These are phyloP conservation scores for Speoplatyrhinus poulsoni DNA, from an alignment of 2,113 vertebrate genomes.

Conservation along the genomic window DNA sequence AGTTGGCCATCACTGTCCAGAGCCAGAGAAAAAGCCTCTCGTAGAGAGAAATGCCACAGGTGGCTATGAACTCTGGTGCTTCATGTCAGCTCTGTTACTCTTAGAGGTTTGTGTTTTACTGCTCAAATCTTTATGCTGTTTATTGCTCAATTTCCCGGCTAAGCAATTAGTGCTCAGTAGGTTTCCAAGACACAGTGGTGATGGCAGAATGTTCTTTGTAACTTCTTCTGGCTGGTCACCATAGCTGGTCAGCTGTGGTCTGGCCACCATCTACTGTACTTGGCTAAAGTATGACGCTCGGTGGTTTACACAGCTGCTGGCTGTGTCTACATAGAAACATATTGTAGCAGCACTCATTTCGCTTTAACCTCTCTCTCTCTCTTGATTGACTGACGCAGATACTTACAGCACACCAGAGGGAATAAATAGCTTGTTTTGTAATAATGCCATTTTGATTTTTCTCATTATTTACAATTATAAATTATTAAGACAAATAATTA, in stretches of 20 bases:
- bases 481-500: slow-evolving; percentile 55
- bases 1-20: slow-evolving; percentile 31
- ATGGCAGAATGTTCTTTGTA: slow-evolving; percentile 15
- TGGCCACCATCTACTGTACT: neutral
- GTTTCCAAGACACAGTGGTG: neutral
- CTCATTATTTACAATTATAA: slow-evolving; percentile 47
- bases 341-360: no score
- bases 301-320: neutral
- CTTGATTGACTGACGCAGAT: neutral
- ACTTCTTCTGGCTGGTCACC: slow-evolving; percentile 22
- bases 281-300: neutral
- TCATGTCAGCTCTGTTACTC: slow-evolving; percentile 53
- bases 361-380: no score
- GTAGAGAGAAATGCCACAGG: slow-evolving; percentile 59
- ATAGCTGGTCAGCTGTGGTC: slow-evolving; percentile 21
- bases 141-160: no score
- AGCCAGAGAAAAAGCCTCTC: slow-evolving; percentile 51
- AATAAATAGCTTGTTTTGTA: slow-evolving; percentile 61
- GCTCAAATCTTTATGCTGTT: slow-evolving; percentile 20
- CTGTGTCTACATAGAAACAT: neutral
- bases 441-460: slow-evolving; percentile 62
- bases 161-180: no score
- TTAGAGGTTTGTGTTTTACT: slow-evolving; percentile 41
- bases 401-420: slow-evolving; percentile 55
- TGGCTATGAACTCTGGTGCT: slow-evolving; percentile 57